Base-by-base conservation (phyloP, 1,140 invertebrate genomes). In the Venturia canescens region DNA sequence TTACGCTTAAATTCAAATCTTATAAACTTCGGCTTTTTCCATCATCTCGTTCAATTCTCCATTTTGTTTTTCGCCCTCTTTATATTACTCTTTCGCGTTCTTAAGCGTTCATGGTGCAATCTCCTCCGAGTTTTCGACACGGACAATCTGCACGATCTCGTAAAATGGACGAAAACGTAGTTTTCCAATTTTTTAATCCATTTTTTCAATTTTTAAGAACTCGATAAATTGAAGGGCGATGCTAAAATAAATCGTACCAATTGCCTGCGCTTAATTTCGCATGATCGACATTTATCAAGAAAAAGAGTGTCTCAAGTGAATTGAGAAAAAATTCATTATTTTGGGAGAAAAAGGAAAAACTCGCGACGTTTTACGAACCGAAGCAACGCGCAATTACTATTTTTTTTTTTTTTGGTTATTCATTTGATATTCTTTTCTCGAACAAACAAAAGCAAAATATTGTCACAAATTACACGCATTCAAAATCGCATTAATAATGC, bases 1-100 rank as follows among this genome's bases (percentile, higher is more conserved):
- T 86, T 90, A 90, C 83, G 83, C 83, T 88, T 88, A 89, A 89
- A 81, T 87, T 87, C 80, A 85, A 87, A 88, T 89, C 84, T 89
- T 88, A 89, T 87, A 88, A 88, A 89, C 88, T 84, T 86, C 77
- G 48, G 60, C 63, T 60, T 72, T 21, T 18, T 77, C 11, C 34
- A 13, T 18, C 44, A 69, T 50, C 60, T 48, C 1, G 70, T 53
- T 81, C 60, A 72, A 74, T 82, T 78, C 79, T 67, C 74, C 63
- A 66, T 67, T 27, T 44, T 57, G n/a, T n/a, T n/a, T 26, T 63
- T 13, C n/a, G 21, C 60, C 21, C 23, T 26, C 0, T 23, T 44
- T 44, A 13, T 44, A 4, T 26, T n/a, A n/a, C 60, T 23, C 23
- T 21, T 21, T n/a, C 23, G 53, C 27, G 27, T 72, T 66, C 29